phyloP scores from a whole-genome alignment of 2,113 vertebrate species.

The Pelvicachromis taeniatus region DNA sequence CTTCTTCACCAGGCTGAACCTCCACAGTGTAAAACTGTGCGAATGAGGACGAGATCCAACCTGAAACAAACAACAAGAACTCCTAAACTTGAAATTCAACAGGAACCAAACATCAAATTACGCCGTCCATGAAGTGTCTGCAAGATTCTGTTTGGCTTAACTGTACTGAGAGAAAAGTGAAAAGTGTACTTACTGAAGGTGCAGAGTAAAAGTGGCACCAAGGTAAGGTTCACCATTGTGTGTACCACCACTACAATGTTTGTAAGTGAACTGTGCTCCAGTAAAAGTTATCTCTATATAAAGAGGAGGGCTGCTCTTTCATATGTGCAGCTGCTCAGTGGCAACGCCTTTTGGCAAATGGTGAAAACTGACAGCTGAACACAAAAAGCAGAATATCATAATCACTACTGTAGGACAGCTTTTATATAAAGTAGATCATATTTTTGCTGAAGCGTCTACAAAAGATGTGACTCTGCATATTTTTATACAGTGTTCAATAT shows the following conservation, averaged over 20 bases:
- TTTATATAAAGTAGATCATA: neutral
- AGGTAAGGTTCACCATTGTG: neutral
- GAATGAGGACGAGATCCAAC: fast-evolving
- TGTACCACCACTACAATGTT: neutral
- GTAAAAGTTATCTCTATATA: neutral
- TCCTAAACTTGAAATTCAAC: neutral
- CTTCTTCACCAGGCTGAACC: neutral
- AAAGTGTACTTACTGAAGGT: neutral
- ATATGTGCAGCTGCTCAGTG: neutral
- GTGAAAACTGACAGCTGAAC: neutral
- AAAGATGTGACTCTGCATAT: neutral
- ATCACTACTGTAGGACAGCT: fast-evolving
- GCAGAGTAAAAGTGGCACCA: neutral
- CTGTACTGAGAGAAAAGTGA: neutral
- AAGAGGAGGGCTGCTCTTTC: neutral
- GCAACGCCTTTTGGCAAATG: neutral
- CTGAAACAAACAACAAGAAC: neutral
- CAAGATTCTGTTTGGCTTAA: neutral
- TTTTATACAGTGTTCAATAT: neutral
- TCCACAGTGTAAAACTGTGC: neutral
- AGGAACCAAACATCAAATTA: neutral
- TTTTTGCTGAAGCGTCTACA: neutral
- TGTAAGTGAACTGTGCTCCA: neutral
- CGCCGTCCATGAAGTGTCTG: neutral
- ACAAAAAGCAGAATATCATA: neutral